Percentiles rank a stretch among this genome's conserved stretches.
phyloP scores from a whole-genome alignment of 2,113 vertebrate genomes.

The Cyprinodon tularosa region DNA sequence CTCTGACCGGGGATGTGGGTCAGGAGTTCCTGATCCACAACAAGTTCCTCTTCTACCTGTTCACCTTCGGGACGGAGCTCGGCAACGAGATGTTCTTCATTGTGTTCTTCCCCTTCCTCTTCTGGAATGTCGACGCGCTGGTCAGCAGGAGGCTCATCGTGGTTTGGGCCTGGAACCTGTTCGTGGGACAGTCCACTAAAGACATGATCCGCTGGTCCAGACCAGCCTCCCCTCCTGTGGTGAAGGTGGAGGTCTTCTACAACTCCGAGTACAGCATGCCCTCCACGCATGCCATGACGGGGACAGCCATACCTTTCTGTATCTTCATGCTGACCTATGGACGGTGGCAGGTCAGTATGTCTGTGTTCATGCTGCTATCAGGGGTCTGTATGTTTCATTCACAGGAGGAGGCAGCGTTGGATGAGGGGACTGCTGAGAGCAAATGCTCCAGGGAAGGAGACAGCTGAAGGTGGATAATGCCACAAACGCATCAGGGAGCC shows the following conservation, averaged over 20 bases:
- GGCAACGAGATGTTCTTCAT: conserved; percentile 99
- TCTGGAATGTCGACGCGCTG: conserved; percentile 94
- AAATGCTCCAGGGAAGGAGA: background rate
- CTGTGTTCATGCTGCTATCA: background rate
- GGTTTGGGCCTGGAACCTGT: conserved; percentile 97
- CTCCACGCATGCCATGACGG: conserved; percentile 98
- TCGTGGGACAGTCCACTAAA: conserved; percentile 96
- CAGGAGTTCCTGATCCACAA: conserved; percentile 88
- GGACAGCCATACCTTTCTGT: conserved; percentile 91
- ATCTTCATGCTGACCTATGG: conserved; percentile 91
- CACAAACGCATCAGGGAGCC: background rate
- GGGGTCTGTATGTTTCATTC: background rate
- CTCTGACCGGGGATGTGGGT: conserved; percentile 88
- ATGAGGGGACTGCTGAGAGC: background rate
- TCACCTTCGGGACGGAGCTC: conserved; percentile 93
- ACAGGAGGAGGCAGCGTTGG: background rate
- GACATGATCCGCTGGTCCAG: conserved; percentile 94
- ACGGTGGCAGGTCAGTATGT: conserved; percentile 90
- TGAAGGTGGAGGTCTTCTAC: conserved; percentile 98
- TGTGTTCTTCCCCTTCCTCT: conserved; percentile 93
- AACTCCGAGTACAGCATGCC: conserved; percentile 99
- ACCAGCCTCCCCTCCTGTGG: conserved; percentile 93
- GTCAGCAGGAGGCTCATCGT: conserved; percentile 91
- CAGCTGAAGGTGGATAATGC: background rate
- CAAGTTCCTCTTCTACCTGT: conserved; percentile 91